Base-by-base conservation (phyloP, 1,140 invertebrate species). In the Sipha flava region DNA sequence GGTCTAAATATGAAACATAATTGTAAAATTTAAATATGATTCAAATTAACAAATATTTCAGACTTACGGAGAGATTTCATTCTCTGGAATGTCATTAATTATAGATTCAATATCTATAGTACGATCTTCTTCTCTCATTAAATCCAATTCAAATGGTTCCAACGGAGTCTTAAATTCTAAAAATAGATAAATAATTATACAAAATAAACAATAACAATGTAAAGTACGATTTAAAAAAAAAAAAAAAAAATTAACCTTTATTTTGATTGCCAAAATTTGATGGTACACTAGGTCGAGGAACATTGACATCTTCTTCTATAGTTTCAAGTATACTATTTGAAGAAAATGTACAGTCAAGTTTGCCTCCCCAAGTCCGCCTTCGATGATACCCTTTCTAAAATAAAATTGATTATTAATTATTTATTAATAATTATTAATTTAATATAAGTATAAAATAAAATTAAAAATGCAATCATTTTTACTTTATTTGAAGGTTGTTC, bases 101-200 rank as follows among this genome's bases (percentile, higher is more conserved):
- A n/a, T 23, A n/a, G 66, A 29, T n/a, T 68, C 66, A 12, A 43
- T 37, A 31, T 54, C 54, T 45, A 16, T 16, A 4, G 34, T 21
- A 9, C 6, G 1, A 40, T 72, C 34, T 68, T 81, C 54, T 23
- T 59, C 81, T 79, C 83, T 80, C 26, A 85, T 84, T 52, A 85
- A 81, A 49, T 84, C 82, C 21, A 83, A 52, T 81, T 85, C 84
- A 81, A 85, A 85, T 68, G 84, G 82, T 57, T 83, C 81, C 21
- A 84, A 83, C 7, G 80, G 82, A 10, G 83, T 83, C 45, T 82
- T 75, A 81, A 84, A 83, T 6, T 80, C 82, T 83, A 26, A 45
- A 82, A 79, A 10, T 29, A 23, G 40, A 43, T 10, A 40, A 4
- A 40, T 40, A n/a, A n/a, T n/a, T n/a, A 66, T 40, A 66, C 16